These are phyloP conservation scores for Clarias platycephalus DNA, from an alignment of 2,797 vertebrate species.

Conservation along the genomic window DNA sequence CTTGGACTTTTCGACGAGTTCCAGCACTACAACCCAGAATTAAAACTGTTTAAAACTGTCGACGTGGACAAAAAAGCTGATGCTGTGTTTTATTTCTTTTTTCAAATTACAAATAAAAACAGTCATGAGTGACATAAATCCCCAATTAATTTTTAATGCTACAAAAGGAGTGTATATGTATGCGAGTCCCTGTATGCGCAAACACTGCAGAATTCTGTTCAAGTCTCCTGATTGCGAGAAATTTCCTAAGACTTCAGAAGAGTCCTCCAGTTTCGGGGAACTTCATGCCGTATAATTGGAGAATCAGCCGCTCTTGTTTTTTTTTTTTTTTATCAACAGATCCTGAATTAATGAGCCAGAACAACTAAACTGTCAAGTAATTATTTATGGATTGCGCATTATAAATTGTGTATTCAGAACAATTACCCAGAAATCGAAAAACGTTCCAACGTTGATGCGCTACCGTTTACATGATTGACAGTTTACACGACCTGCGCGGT, in stretches of 20 bases:
- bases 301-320: background rate
- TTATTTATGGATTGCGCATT: constrained; percentile 6
- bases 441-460: background rate
- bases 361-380: constrained; percentile 7
- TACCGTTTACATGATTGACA: background rate
- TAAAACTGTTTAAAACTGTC: background rate
- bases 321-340: background rate
- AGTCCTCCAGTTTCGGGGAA: background rate
- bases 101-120: background rate
- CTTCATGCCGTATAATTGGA: background rate
- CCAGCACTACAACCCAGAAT: background rate
- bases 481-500: background rate
- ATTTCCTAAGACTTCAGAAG: constrained; percentile 19
- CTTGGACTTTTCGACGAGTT: background rate
- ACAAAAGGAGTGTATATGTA: background rate
- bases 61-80: background rate
- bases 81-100: background rate
- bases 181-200: background rate
- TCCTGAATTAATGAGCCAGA: constrained; percentile 17
- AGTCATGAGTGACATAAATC: background rate
- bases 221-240: constrained; percentile 5
- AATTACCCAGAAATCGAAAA: background rate
- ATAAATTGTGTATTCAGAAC: background rate
- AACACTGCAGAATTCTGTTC: background rate
- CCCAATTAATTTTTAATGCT: background rate